Percentiles rank a stretch among this genome's conserved stretches.
Conservation (phyloP, 2,888 invertebrate species). For the Protodeltote pygarga region DNA sequence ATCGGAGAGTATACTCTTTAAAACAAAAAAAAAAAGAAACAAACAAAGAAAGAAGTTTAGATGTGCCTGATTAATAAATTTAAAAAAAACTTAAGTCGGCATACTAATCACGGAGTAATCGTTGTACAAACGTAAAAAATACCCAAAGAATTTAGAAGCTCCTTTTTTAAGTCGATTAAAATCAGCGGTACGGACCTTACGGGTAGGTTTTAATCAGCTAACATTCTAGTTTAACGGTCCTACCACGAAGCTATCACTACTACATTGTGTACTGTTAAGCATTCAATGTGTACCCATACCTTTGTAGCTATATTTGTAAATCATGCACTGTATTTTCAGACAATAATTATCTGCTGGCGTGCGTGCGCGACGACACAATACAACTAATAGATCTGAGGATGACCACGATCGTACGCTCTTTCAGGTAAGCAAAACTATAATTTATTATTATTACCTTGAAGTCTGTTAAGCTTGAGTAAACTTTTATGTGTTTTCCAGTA, state of each 20-base stretch:
- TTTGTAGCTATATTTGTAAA: conserved; percentile 33
- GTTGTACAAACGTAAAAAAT: too few species aligned
- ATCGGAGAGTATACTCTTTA: too few species aligned
- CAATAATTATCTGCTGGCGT: conserved; percentile 95
- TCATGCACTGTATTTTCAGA: conserved; percentile 88
- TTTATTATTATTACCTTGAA: conserved; percentile 41
- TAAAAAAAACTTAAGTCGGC: too few species aligned
- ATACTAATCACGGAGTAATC: too few species aligned
- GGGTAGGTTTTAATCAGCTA: too few species aligned
- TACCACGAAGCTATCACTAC: conserved; percentile 4
- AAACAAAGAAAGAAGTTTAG: too few species aligned
- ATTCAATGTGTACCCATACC: conserved; percentile 6
- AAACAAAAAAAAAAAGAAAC: too few species aligned
- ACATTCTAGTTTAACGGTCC: neutral
- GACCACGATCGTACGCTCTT: conserved; percentile 96
- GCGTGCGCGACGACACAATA: conserved; percentile 97
- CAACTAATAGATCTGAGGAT: conserved; percentile 97
- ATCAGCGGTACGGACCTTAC: too few species aligned
- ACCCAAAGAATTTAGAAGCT: too few species aligned
- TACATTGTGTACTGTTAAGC: conserved; percentile 9
- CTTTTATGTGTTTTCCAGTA: conserved; percentile 33
- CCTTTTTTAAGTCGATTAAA: too few species aligned
- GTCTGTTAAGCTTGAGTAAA: conserved; percentile 25
- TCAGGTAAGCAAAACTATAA: conserved; percentile 88
- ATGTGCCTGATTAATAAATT: too few species aligned